These are phyloP conservation scores for Pachyuromys duprasi DNA, from an alignment of 2,797 vertebrate genomes.

Conservation along the genomic window DNA sequence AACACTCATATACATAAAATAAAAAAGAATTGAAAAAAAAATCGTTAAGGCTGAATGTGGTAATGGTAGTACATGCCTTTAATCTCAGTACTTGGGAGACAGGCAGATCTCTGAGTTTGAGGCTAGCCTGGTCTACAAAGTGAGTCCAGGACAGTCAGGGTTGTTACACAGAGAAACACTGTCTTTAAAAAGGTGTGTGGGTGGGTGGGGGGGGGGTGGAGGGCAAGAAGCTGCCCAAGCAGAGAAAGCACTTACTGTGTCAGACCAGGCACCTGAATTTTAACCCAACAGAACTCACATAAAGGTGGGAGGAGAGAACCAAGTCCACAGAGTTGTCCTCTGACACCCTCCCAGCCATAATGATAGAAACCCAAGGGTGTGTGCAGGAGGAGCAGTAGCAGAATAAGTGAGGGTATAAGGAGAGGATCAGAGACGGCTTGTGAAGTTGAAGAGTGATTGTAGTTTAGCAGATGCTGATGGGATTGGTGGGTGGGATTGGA, in stretches of 20 bases:
- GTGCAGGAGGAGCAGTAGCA: not conserved
- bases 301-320: not conserved
- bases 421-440: not conserved
- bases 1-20: not conserved
- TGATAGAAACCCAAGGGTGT: too few relatives aligned
- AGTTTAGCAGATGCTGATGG: not conserved
- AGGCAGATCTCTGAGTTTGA: not conserved
- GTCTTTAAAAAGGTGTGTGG: too few relatives aligned
- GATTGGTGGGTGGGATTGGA: not conserved
- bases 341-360: not conserved
- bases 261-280: not conserved
- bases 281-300: not conserved
- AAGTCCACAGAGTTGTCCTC: not conserved
- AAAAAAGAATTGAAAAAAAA: not conserved
- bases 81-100: not conserved
- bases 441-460: conserved; percentile 3
- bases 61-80: not conserved
- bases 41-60: not conserved
- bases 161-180: not conserved
- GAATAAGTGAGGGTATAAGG: not conserved
- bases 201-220: too few relatives aligned
- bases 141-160: not conserved
- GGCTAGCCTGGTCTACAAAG: not conserved
- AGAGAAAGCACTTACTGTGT: not conserved
- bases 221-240: not conserved